Base-by-base conservation (phyloP, 1,140 invertebrate genomes). In the Drosophila sp. region DNA sequence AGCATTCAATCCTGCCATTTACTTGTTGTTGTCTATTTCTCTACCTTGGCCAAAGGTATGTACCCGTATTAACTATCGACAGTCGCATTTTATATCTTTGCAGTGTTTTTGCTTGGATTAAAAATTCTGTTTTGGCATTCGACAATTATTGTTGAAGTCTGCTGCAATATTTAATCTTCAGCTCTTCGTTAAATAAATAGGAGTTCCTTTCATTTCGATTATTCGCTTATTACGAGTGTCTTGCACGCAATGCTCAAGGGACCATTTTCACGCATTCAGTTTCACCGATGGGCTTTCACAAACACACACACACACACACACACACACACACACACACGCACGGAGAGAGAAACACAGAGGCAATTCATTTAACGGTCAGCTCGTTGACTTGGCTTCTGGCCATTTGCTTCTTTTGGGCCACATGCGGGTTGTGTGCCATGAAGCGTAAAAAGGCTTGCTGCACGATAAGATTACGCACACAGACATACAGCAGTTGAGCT, bases 401-500 rank as follows among this genome's bases (percentile, higher is more conserved):
- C 53, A 53, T 54, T 56, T 65, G 1, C 4, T 45, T 14, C 41
- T 61, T 57, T 62, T 70, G 40, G 65, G 56, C 66, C 50, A 66
- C 76, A 72, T 76, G 76, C 64, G 78, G 75, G 75, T 67, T 63
- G 59, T 58, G 67, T 56, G 65, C 54, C 72, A 50, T 67, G 67
- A 64, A 87, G 82, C 83, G 82, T 80, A 79, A 87, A 86, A 87
- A 79, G 82, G 75, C 82, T 89, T 89, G 83, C 78, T 78, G 83
- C 69, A 65, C 82, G 82, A 87, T 87, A 87, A 87, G 82, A 87
- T 82, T 78, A 72, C 74, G 45, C 34, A 73, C 18, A 51, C 18
- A 51, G 18, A 13, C 11, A 43, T 36, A 36, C 34, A 36, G 2
- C 56, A 72, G 70, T 76, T 81, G 61, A 25, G 69, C 57, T 72